Evolutionary conservation across 2,797 vertebrate genomes (phyloP), one percentile per base, ranked within the genome.

Genomic region (Rhabdophis nuchalis): DNA sequence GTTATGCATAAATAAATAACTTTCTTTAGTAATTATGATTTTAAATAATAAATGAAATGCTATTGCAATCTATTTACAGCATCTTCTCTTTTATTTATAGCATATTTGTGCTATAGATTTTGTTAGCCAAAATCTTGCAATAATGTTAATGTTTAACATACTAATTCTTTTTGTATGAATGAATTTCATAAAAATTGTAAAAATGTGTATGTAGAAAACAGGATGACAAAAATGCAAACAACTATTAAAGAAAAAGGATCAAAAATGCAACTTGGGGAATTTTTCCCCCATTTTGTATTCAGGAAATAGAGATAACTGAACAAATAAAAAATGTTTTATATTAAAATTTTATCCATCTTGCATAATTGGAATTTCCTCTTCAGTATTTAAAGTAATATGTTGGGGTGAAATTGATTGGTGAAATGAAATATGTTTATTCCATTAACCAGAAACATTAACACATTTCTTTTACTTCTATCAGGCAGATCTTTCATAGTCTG

Each of bases 401-500:
- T 68, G 32, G 16, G 5, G 2, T 5, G 0, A 77, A 72, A 87
- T 32, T 27, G 13, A 87, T 52, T 92, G 36, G 32, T n/a, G 2
- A 10, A 46, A 53, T 58, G 86, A 85, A 54, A 18, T 5, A 1
- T 61, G 32, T 56, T 64, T 14, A 64, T 46, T 41, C 36, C 58
- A 20, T 87, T n/a, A 53, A 87, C 6, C 23, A 9, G 52, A 90
- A 6, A 4, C 60, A 54, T 27, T 29, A 61, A 60, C 53, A 9
- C 11, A 29, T 61, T 88, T 53, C 11, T 41, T 68, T 58, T 32
- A 89, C 23, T 50, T 29, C 4, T 82, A 53, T 82, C 89, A 50
- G n/a, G 52, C 68, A 1, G 0, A 89, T 25, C 72, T 56, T 53
- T 0, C 1, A 3, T 56, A 64, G 86, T 0, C 3, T 0, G 0